phyloP scores from a whole-genome alignment of 2,797 vertebrate species.

The Urosaurus nigricauda region DNA sequence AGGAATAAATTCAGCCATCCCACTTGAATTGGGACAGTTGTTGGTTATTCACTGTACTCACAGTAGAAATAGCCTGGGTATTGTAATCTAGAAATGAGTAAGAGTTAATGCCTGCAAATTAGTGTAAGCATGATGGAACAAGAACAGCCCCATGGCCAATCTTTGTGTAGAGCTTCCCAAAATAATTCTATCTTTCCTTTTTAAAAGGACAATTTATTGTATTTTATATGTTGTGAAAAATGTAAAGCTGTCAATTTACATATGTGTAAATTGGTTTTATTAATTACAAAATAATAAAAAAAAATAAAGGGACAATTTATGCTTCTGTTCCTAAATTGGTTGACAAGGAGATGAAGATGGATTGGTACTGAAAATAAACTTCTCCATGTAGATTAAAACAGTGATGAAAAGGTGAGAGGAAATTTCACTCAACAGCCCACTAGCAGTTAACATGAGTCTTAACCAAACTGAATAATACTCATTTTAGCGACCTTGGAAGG shows the following conservation, averaged over 20 bases:
- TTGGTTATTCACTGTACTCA: background rate
- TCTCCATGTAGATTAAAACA: background rate
- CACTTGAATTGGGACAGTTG: too few species aligned
- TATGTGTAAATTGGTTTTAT: too few species aligned
- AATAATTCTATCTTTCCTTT: background rate
- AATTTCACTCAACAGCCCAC: background rate
- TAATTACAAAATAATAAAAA: too few species aligned
- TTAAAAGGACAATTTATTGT: constrained; percentile 3
- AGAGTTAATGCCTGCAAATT: background rate
- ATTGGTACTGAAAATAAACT: constrained; percentile 46
- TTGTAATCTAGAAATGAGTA: constrained; percentile 26
- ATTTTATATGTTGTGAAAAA: too few species aligned
- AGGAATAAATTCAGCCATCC: too few species aligned
- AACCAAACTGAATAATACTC: background rate
- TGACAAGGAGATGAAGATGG: constrained; percentile 36
- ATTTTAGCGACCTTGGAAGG: too few species aligned
- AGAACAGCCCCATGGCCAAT: constrained; percentile 4
- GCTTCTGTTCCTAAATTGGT: constrained; percentile 35
- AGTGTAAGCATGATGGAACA: background rate
- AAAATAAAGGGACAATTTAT: too few species aligned
- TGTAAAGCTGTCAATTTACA: too few species aligned
- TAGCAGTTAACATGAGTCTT: background rate
- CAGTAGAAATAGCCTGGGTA: background rate
- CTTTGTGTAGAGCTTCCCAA: constrained; percentile 10
- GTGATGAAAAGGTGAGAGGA: background rate